Percentiles rank a stretch among this genome's conserved stretches.
These are phyloP conservation scores for Sebastes umbrosus DNA, from an alignment of 2,797 vertebrate genomes.

Conservation along the genomic window DNA sequence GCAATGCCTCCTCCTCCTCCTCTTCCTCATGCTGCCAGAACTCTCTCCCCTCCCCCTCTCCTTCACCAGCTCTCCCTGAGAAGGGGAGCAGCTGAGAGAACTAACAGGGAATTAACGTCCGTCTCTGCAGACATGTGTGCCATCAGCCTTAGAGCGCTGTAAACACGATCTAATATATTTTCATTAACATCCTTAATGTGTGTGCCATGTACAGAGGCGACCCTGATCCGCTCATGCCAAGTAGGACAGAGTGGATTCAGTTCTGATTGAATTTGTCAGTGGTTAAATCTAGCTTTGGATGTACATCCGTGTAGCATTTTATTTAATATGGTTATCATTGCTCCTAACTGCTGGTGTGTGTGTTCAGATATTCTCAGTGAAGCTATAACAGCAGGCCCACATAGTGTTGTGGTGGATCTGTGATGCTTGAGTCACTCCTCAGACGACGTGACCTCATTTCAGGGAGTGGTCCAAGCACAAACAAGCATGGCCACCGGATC, in stretches of 20 bases:
- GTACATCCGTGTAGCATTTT: neutral
- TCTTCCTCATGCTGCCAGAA: constrained; percentile 26
- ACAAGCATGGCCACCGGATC: constrained; percentile 30
- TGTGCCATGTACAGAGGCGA: constrained; percentile 7
- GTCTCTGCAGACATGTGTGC: constrained; percentile 56
- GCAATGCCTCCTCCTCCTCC: constrained; percentile 1
- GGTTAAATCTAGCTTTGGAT: neutral
- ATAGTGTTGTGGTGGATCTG: constrained; percentile 12
- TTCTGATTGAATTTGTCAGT: constrained; percentile 5
- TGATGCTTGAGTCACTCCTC: constrained; percentile 50
- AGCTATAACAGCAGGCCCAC: neutral
- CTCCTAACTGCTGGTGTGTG: neutral
- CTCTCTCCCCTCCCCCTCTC: constrained; percentile 56
- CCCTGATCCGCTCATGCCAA: neutral
- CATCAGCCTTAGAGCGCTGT: constrained; percentile 37
- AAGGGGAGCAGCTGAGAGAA: constrained; percentile 76
- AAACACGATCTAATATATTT: constrained; percentile 65
- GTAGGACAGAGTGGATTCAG: neutral
- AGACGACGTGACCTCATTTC: constrained; percentile 75
- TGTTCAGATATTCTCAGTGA: neutral
- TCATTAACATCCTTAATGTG: constrained; percentile 44
- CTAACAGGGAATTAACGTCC: constrained; percentile 69
- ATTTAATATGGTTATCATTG: neutral
- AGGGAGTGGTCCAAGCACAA: constrained; percentile 71
- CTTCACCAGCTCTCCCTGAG: constrained; percentile 37